Conservation (phyloP, 2,113 vertebrate genomes). For the Hucho hucho region DNA sequence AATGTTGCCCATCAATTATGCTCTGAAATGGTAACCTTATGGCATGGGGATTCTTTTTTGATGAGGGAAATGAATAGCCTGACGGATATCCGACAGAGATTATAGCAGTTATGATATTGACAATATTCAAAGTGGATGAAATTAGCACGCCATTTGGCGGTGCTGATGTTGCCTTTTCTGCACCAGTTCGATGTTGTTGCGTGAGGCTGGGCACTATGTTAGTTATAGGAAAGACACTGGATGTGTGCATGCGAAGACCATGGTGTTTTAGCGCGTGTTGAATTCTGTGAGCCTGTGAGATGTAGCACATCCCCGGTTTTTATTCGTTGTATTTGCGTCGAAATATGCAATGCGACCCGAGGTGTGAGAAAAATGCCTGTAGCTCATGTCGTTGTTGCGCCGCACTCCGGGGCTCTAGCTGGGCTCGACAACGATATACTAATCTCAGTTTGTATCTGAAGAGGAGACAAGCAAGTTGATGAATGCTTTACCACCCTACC, state of each 20-base stretch:
- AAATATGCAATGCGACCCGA: conserved; percentile 41
- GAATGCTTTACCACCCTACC: conserved; percentile 45
- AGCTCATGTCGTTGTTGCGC: conserved; percentile 61
- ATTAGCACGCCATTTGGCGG: conserved; percentile 36
- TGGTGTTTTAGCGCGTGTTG: background rate
- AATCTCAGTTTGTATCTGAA: conserved; percentile 52
- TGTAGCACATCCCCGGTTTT: conserved; percentile 7
- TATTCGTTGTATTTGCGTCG: conserved; percentile 30
- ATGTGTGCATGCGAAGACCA: background rate
- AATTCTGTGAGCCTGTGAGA: background rate
- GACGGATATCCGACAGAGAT: conserved; percentile 8
- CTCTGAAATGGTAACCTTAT: background rate
- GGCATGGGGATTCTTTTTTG: background rate
- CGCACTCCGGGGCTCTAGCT: conserved; percentile 53
- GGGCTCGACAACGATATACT: conserved; percentile 46
- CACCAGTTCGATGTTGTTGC: conserved; percentile 46
- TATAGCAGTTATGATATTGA: conserved; percentile 35
- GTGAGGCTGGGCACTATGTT: conserved; percentile 57
- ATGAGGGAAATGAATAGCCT: conserved; percentile 13
- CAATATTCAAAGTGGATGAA: conserved; percentile 37
- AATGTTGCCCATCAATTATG: conserved; percentile 11
- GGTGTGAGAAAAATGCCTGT: conserved; percentile 56
- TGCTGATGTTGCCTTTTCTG: conserved; percentile 24
- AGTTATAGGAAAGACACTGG: conserved; percentile 2
- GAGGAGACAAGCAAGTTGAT: conserved; percentile 43